Evolutionary conservation across 2,888 invertebrate genomes (phyloP).

Genomic region (Parochlus steinenii): DNA sequence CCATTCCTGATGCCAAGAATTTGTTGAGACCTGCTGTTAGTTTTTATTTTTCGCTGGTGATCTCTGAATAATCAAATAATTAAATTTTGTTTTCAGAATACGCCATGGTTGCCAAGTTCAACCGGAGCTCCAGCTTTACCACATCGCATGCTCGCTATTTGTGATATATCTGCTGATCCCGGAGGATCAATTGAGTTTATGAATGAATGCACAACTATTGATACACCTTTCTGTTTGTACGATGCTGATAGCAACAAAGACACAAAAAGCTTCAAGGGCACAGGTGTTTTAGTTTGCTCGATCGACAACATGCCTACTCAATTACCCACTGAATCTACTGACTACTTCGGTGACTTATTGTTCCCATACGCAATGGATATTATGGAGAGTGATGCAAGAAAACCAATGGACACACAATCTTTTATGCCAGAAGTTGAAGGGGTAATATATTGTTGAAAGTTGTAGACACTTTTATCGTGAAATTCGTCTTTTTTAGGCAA

Average conservation of each 20-base stretch:
- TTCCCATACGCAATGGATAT: conserved; percentile 82
- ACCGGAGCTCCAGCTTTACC: conserved; percentile 76
- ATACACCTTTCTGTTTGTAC: conserved; percentile 97
- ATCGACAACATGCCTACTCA: conserved; percentile 99
- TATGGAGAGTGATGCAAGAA: conserved; percentile 63
- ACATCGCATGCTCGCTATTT: conserved; percentile 80
- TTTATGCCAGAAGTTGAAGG: conserved; percentile 56
- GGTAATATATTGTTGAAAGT: too few species aligned
- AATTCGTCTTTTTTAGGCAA: conserved; percentile 68
- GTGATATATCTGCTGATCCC: conserved; percentile 98
- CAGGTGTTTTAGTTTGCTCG: conserved; percentile 96
- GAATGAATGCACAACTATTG: conserved; percentile 99
- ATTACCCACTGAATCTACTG: conserved; percentile 90
- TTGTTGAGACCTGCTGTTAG: conserved; percentile 75
- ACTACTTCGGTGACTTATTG: conserved; percentile 90
- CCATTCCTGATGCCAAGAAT: conserved; percentile 95
- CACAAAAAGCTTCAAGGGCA: conserved; percentile 88
- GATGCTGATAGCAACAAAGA: conserved; percentile 97
- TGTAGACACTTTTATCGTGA: conserved; percentile 2
- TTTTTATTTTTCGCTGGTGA: too few species aligned
- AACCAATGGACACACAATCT: conserved; percentile 57
- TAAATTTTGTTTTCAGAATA: too few species aligned
- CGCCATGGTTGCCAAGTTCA: conserved; percentile 85
- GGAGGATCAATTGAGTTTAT: conserved; percentile 98
- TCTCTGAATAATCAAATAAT: too few species aligned